phyloP scores from a whole-genome alignment of 2,113 vertebrate species.

The Cynoglossus semilaevis region DNA sequence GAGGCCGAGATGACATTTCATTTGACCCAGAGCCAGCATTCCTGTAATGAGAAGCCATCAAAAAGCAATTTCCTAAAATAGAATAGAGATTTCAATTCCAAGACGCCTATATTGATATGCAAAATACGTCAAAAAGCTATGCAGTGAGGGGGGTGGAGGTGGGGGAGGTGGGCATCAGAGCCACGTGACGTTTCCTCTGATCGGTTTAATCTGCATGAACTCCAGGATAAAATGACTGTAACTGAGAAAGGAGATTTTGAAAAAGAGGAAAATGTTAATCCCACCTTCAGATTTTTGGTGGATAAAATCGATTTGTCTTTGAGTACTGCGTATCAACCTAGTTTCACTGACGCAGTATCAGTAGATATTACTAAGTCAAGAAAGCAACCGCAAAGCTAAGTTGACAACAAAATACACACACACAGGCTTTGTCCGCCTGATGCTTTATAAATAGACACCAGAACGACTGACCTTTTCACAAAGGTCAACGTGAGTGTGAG shows the following conservation, averaged over 20 bases:
- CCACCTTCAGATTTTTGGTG: slow-evolving; percentile 18
- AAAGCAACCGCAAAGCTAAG: no score
- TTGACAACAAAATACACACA: no score
- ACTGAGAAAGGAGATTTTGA: slow-evolving; percentile 9
- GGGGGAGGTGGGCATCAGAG: slow-evolving; percentile 16
- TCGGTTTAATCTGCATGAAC: slow-evolving; percentile 26
- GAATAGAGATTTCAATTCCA: slow-evolving; percentile 69
- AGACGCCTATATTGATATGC: slow-evolving; percentile 70
- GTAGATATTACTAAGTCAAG: no score
- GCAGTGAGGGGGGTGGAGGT: slow-evolving; percentile 31
- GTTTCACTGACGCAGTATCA: no score
- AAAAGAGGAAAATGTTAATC: slow-evolving; percentile 30
- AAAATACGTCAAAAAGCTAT: slow-evolving; percentile 59
- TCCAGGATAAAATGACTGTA: slow-evolving; percentile 32
- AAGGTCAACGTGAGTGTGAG: background rate
- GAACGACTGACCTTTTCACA: background rate
- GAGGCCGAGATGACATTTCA: slow-evolving; percentile 70
- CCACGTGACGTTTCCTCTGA: slow-evolving; percentile 22
- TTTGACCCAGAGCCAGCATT: slow-evolving; percentile 69
- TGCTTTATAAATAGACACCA: background rate
- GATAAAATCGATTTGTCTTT: slow-evolving; percentile 33
- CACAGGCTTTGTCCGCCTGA: background rate
- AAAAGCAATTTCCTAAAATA: slow-evolving; percentile 71
- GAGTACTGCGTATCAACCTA: no score
- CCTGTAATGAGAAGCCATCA: slow-evolving; percentile 70